Base-by-base conservation (phyloP, 2,797 vertebrate genomes). In the Monodelphis domestica region DNA sequence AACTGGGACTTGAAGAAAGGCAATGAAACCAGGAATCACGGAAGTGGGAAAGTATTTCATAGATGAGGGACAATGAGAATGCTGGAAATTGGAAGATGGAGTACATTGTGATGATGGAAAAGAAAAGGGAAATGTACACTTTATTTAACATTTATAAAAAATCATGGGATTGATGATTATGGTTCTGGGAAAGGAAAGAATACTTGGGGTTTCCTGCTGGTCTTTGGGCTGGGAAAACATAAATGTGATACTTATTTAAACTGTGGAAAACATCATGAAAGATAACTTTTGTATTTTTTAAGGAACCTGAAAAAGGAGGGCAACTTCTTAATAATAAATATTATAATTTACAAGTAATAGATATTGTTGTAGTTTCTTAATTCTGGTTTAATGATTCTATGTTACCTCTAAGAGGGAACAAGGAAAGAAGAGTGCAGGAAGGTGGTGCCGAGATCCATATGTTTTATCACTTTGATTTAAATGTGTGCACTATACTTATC, bases 341-440 rank as follows among this genome's bases (percentile, higher is more conserved):
- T 59, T 26, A 3, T 14, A 59, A 70, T 70, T 70, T 70, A 38
- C 4, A 70, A 6, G 59, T n/a, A 33, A 33, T 33, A 38, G 1
- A 63, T 12, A 70, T 70, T 33, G 12, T 33, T 38, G 33, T 70
- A 12, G 56, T 2, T 29, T 57, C 15, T 38, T 70, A 38, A 70
- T 17, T 6, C 1, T 59, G 57, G 12, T 30, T 14, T 70, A 15
- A 70, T 70, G 15, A 15, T 70, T 70, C 59, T 70, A 2, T 17
- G 33, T 0, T 14, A 89, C n/a, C 51, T 90, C 88, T 93, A 26
- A 0, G 2, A 53, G 54, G 10, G n/a, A 53, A 53, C 6, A 45
- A 91, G 12, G 0, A 0, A 54, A 59, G 54, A 2, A 0, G 57
- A 30, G 57, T 50, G 17, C 0, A 14, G 45, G 52, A 78, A n/a